Base-by-base conservation (phyloP, 2,888 invertebrate genomes). In the Lottia gigantea region DNA sequence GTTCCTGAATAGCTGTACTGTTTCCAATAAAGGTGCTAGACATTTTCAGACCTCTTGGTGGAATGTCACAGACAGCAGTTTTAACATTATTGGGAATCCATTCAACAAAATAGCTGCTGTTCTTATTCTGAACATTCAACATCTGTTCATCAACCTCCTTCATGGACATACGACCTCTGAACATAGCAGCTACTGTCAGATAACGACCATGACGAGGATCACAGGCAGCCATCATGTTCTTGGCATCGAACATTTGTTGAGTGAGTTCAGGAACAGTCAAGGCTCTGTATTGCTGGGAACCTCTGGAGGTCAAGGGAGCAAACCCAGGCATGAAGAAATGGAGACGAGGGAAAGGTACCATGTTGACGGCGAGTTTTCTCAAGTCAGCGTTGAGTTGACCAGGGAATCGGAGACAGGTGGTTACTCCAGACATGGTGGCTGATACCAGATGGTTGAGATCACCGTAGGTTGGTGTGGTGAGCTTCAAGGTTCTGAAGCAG, bases 121-220 rank as follows among this genome's bases (percentile, higher is more conserved):
- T 55, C 23, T 55, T 55, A 55, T 55, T 55, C 14, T 55, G 55
- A 55, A 55, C 55, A 23, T 55, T 55, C 55, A 55, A 55, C 55
- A 55, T 55, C 55, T 55, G 55, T 55, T 55, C 55, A 55, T 55
- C 55, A 8, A 55, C 55, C 55, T 55, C 55, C 55, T 55, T 55
- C 55, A 55, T 55, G 55, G 55, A 55, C 55, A 55, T 55, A 12
- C 55, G 55, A 55, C 55, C 55, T 55, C 55, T 55, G 55, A 55
- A 55, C 55, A 55, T 55, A 23, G 55, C 14, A 55, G 55, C 55
- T 12, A 55, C 55, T 23, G 55, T 55, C 55, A 55, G 23, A 14
- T 55, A 55, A 55, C 55, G 55, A 55, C 55, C 55, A 55, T 55
- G 55, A 4, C 55, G 55, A 55, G 55, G 55, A 19, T 55, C 55